Conservation (phyloP, 2,888 invertebrate genomes). For the Brachyptera risi region DNA sequence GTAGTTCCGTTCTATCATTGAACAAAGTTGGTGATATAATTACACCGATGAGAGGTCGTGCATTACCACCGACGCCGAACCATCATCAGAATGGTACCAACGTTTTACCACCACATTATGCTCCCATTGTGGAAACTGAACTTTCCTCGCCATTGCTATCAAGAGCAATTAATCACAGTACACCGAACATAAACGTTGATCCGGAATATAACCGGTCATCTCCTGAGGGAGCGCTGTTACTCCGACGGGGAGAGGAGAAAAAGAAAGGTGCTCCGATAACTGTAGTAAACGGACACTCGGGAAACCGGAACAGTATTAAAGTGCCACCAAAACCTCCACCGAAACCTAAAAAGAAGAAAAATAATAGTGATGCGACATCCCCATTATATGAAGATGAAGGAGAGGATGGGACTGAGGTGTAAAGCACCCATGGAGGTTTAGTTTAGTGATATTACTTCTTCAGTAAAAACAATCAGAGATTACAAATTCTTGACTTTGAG, state of each 20-base stretch:
- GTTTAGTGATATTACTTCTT: too few species aligned
- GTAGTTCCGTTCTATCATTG: constrained; percentile 74
- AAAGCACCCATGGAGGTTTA: too few species aligned
- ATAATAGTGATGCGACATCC: constrained; percentile 55
- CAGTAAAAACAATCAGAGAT: too few species aligned
- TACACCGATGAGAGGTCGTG: constrained; percentile 42
- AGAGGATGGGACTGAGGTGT: constrained; percentile 82
- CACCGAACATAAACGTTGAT: constrained; percentile 13
- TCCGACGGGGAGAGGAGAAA: constrained; percentile 51
- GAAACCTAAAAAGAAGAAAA: constrained; percentile 77
- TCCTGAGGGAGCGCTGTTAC: constrained; percentile 39
- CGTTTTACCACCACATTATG: constrained; percentile 39
- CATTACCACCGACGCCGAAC: constrained; percentile 59
- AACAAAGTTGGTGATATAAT: constrained; percentile 56
- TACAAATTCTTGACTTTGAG: too few species aligned
- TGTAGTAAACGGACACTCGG: constrained; percentile 46
- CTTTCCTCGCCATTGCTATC: constrained; percentile 39
- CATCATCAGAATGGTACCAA: constrained; percentile 40
- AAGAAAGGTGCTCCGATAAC: constrained; percentile 52
- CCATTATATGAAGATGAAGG: constrained; percentile 84
- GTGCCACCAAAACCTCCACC: constrained; percentile 81
- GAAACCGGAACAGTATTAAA: constrained; percentile 49
- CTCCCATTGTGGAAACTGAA: constrained; percentile 47
- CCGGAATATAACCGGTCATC: constrained; percentile 15
- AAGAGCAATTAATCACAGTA: constrained; percentile 21